A percentile compares a stretch with the other conserved stretches of the same genome.
Evolutionary conservation across 2,797 vertebrate genomes (phyloP).

Genomic region (Sebastes taczanowskii): DNA sequence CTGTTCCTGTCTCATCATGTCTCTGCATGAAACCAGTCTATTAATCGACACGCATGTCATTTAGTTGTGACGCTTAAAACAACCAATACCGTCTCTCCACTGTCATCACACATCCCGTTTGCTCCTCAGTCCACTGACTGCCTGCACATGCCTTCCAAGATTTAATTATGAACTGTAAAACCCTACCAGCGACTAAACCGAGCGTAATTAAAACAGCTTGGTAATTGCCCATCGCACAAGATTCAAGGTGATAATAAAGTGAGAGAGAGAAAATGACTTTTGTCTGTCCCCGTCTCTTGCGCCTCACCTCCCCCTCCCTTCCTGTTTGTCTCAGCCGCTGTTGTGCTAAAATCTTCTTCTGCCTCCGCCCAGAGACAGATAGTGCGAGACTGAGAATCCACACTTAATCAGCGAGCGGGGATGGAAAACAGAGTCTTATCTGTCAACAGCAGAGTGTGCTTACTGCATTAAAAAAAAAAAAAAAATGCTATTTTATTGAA

Average conservation of each 20-base stretch:
- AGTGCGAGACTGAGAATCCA: slow-evolving; percentile 47
- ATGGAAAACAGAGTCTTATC: slow-evolving; percentile 60
- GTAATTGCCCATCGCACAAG: slow-evolving; percentile 41
- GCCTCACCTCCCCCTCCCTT: neutral
- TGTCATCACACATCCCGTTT: neutral
- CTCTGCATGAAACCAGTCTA: neutral
- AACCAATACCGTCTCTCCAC: neutral
- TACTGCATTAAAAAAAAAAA: slow-evolving; percentile 29
- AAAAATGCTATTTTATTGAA: slow-evolving; percentile 20
- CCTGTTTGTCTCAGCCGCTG: neutral
- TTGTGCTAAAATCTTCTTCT: slow-evolving; percentile 30
- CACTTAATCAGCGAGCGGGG: slow-evolving; percentile 36
- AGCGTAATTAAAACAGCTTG: slow-evolving; percentile 59
- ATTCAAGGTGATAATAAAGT: slow-evolving; percentile 73
- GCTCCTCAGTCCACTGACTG: slow-evolving; percentile 24
- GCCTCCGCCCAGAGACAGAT: slow-evolving; percentile 25
- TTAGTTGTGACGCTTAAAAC: neutral
- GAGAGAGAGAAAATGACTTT: slow-evolving; percentile 57
- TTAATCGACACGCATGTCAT: neutral
- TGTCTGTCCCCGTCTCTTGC: slow-evolving; percentile 23
- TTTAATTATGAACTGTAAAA: slow-evolving; percentile 52
- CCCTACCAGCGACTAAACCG: slow-evolving; percentile 14
- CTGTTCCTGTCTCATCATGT: neutral
- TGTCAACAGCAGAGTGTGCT: slow-evolving; percentile 45
- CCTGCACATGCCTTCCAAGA: slow-evolving; percentile 38